A percentile compares a stretch with the other conserved stretches of the same genome.
Evolutionary conservation across 35 echinoderm and acorn worm genomes (phyloP).

Genomic region (Ptychodera flava): DNA sequence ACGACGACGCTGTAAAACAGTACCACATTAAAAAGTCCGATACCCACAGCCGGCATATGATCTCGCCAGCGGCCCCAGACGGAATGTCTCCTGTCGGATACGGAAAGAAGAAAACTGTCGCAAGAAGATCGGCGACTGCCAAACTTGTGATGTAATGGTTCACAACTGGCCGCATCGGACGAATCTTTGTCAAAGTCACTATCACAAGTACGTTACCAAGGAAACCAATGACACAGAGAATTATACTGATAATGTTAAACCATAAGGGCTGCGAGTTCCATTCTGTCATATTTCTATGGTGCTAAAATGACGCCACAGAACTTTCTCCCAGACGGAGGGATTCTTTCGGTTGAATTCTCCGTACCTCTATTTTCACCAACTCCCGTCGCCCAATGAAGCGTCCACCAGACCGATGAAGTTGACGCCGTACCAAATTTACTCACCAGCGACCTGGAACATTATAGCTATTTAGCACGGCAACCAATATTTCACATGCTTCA

Average conservation of each 20-base stretch:
- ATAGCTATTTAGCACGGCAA: too few species aligned
- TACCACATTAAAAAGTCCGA: slow-evolving; percentile 80
- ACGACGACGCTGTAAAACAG: slow-evolving; percentile 87
- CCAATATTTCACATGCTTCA: too few species aligned
- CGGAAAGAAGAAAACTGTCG: slow-evolving; percentile 49
- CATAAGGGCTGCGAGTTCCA: neutral
- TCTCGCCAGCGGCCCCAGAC: slow-evolving; percentile 40
- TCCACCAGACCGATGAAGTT: too few species aligned
- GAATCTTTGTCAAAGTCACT: slow-evolving; percentile 61
- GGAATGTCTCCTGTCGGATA: slow-evolving; percentile 10
- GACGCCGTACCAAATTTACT: too few species aligned
- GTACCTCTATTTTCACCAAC: too few species aligned
- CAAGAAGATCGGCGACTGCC: slow-evolving; percentile 68
- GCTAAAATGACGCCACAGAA: too few species aligned
- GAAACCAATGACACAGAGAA: slow-evolving; percentile 67
- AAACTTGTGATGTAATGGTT: slow-evolving; percentile 90
- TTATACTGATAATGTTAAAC: slow-evolving; percentile 8
- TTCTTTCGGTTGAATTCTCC: too few species aligned
- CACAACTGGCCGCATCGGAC: slow-evolving; percentile 69
- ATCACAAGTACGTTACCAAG: slow-evolving; percentile 76
- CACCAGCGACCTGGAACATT: too few species aligned
- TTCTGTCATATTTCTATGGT: too few species aligned
- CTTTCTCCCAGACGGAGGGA: too few species aligned
- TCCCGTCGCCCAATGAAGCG: too few species aligned
- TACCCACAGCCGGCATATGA: slow-evolving; percentile 69